Evolutionary conservation across 35 echinoderm and acorn worm species (phyloP).

Genomic region (Acanthaster planci): DNA sequence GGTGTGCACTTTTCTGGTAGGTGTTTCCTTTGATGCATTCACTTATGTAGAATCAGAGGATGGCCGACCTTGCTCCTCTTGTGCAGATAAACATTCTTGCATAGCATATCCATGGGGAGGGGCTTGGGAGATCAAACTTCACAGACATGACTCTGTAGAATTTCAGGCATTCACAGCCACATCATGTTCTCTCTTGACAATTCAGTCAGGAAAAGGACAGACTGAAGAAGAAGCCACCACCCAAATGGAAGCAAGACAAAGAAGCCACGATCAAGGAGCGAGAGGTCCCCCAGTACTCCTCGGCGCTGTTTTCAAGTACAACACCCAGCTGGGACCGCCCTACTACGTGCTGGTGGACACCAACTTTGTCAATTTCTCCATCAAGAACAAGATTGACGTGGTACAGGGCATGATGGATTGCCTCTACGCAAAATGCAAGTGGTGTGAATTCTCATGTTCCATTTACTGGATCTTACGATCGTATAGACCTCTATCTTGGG

Average conservation of each 20-base stretch:
- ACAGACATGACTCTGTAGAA: not conserved
- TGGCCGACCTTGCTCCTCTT: too few species aligned
- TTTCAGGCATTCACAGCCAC: not conserved
- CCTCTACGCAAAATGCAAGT: slow-evolving; percentile 97
- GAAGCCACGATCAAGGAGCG: slow-evolving; percentile 49
- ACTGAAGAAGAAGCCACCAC: slow-evolving; percentile 50
- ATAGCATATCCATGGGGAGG: not conserved
- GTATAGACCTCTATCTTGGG: too few species aligned
- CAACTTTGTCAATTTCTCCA: slow-evolving; percentile 97
- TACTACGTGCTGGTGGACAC: slow-evolving; percentile 93
- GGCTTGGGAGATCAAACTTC: not conserved
- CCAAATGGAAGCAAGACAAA: slow-evolving; percentile 76
- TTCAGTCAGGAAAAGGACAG: slow-evolving; percentile 83
- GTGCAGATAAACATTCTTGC: not conserved
- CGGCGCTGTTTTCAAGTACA: slow-evolving; percentile 97
- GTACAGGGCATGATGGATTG: slow-evolving; percentile 98
- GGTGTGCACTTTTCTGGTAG: too few species aligned
- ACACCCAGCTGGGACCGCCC: slow-evolving; percentile 94
- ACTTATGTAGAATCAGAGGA: too few species aligned
- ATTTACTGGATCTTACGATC: too few species aligned
- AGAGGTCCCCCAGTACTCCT: slow-evolving; percentile 95
- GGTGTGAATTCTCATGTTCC: not conserved
- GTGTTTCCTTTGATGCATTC: too few species aligned
- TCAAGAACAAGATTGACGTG: slow-evolving; percentile 94
- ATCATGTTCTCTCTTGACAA: not conserved